A percentile compares a stretch with the other conserved stretches of the same genome.
phyloP scores from a whole-genome alignment of 2,113 vertebrate species.

The Seriola aureovittata region DNA sequence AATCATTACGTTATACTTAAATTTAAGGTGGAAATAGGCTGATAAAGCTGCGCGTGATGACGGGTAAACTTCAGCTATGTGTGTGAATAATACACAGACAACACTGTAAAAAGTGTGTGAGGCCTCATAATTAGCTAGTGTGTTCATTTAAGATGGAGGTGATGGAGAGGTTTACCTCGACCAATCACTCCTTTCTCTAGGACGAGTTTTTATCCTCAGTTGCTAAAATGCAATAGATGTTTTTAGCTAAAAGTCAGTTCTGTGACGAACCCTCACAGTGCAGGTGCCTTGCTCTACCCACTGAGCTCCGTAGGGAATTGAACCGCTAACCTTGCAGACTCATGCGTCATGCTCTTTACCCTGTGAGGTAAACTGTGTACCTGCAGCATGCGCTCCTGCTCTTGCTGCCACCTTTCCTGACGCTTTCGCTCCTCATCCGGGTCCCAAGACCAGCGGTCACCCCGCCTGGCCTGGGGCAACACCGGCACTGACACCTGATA shows the following conservation, averaged over 20 bases:
- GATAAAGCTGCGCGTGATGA: not conserved
- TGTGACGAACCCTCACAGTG: not conserved
- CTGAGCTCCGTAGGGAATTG: not conserved
- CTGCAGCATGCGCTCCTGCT: slow-evolving; percentile 97
- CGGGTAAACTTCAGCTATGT: too few species aligned
- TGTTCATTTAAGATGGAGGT: too few species aligned
- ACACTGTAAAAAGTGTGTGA: not conserved
- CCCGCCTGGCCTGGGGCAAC: slow-evolving; percentile 85
- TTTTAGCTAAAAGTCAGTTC: not conserved
- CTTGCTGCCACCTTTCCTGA: slow-evolving; percentile 96
- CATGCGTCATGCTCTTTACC: slow-evolving; percentile 67
- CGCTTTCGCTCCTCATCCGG: slow-evolving; percentile 96
- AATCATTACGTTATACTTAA: not conserved
- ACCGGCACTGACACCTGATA: slow-evolving; percentile 79
- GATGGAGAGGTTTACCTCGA: not conserved
- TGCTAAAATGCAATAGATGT: not conserved
- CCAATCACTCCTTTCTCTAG: not conserved
- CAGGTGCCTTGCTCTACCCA: not conserved
- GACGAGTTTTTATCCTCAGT: not conserved
- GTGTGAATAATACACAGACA: too few species aligned
- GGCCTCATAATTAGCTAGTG: not conserved
- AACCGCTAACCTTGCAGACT: slow-evolving; percentile 29
- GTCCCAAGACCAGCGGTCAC: slow-evolving; percentile 95
- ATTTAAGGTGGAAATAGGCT: not conserved
- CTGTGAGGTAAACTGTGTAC: slow-evolving; percentile 79